A percentile compares a stretch with the other conserved stretches of the same genome.
These are phyloP conservation scores for Euzetes globulus DNA, from an alignment of 2,888 invertebrate genomes.

Conservation along the genomic window DNA sequence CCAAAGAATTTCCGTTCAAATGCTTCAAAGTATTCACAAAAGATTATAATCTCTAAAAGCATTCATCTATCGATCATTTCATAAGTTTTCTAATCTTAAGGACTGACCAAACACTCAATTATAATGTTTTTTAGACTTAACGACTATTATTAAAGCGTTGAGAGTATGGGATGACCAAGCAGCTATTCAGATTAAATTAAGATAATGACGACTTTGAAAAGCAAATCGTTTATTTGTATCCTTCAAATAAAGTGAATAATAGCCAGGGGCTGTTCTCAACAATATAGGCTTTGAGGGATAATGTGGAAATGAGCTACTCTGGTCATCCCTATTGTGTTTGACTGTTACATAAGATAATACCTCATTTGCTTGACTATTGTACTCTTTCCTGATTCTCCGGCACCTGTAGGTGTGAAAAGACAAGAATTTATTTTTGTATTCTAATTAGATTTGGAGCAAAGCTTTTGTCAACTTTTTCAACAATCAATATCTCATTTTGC, in stretches of 20 bases:
- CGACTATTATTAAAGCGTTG: background rate
- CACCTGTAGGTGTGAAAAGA: constrained; percentile 55
- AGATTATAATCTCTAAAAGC: too few relatives aligned
- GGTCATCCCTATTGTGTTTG: too few relatives aligned
- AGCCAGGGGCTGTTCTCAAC: too few relatives aligned
- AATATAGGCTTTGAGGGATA: too few relatives aligned
- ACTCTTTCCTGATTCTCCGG: constrained; percentile 89
- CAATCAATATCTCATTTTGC: background rate
- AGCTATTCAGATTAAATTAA: background rate
- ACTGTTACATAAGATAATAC: background rate
- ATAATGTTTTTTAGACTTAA: too few relatives aligned
- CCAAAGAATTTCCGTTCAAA: background rate
- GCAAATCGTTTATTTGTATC: too few relatives aligned
- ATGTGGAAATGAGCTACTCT: too few relatives aligned
- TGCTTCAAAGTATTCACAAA: too few relatives aligned
- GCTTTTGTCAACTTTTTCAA: background rate
- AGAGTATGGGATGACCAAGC: background rate
- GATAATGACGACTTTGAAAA: background rate
- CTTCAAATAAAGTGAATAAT: too few relatives aligned
- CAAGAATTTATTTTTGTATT: background rate
- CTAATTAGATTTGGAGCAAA: background rate
- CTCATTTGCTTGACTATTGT: constrained; percentile 93
- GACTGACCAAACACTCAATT: too few relatives aligned
- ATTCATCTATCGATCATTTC: background rate
- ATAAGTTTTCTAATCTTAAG: background rate